phyloP scores from a whole-genome alignment of 2,113 vertebrate species.

The Leptosomus discolor region DNA sequence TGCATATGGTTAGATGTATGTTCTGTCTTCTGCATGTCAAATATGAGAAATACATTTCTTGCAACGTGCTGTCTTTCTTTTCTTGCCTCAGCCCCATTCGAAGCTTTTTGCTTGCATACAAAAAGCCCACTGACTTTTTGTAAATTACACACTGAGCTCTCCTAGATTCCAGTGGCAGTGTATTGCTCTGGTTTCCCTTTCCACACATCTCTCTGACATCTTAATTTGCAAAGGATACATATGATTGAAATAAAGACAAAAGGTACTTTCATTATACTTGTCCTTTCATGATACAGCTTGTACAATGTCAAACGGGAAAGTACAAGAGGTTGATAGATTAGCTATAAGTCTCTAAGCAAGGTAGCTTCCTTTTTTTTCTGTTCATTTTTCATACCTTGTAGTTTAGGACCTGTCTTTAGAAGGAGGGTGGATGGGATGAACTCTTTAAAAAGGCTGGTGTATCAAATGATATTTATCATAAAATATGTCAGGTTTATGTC shows the following conservation, averaged over 20 bases:
- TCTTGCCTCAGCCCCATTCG: not conserved
- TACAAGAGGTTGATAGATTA: not conserved
- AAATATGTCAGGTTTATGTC: slow-evolving; percentile 5
- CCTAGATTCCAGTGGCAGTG: not conserved
- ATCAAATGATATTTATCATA: slow-evolving; percentile 20
- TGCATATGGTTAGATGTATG: not conserved
- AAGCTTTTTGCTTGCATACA: not conserved
- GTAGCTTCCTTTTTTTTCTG: not conserved
- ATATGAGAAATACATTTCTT: not conserved
- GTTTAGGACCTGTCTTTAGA: not conserved
- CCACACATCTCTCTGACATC: not conserved
- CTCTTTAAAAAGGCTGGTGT: not conserved
- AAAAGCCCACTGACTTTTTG: not conserved
- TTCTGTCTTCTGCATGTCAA: not conserved
- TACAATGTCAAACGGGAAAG: not conserved
- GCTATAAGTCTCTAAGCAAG: not conserved
- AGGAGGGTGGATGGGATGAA: not conserved
- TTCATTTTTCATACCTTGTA: not conserved
- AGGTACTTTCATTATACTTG: not conserved
- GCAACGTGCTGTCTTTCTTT: not conserved
- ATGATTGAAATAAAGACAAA: not conserved
- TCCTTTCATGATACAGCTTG: not conserved
- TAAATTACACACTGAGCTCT: not conserved
- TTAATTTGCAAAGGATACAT: not conserved
- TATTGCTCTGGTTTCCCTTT: not conserved